Percentiles rank a stretch among this genome's conserved stretches.
These are phyloP conservation scores for Drosophila neonasuta DNA, from an alignment of 2,888 invertebrate species.

Conservation along the genomic window DNA sequence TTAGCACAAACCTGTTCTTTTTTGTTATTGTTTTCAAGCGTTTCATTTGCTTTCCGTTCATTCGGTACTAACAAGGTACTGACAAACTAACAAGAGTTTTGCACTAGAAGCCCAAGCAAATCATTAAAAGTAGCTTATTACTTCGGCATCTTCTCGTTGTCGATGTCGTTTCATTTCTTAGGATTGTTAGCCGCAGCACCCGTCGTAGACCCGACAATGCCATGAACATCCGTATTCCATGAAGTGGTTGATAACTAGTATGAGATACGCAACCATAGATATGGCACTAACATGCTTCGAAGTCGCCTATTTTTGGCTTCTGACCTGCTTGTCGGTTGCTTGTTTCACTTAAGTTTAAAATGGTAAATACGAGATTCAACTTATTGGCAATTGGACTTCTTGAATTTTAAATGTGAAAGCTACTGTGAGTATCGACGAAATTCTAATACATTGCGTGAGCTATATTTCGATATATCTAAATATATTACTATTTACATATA, in stretches of 20 bases:
- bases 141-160: constrained; percentile 22
- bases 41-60: constrained; percentile 20
- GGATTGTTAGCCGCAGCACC: constrained; percentile 22
- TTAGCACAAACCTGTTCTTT: constrained; percentile 57
- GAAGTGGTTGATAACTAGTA: constrained; percentile 28
- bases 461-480: too few species aligned
- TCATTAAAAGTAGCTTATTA: constrained; percentile 62
- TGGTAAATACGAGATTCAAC: constrained; percentile 61
- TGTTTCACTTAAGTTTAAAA: constrained; percentile 48
- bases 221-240: constrained; percentile 47
- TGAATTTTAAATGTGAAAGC: constrained; percentile 4
- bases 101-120: constrained; percentile 58
- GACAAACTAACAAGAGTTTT: constrained; percentile 55
- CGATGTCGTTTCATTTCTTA: constrained; percentile 27
- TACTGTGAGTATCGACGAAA: too few species aligned
- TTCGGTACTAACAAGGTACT: constrained; percentile 32
- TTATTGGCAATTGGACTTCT: constrained; percentile 57
- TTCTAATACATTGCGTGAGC: too few species aligned
- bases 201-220: constrained; percentile 11
- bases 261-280: constrained; percentile 64
- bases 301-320: constrained; percentile 60
- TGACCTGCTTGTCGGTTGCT: constrained; percentile 49
- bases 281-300: constrained; percentile 56
- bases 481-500: too few species aligned
- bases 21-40: constrained; percentile 47